Conservation (phyloP, 2,888 invertebrate genomes). For the Danaus chrysippus region DNA sequence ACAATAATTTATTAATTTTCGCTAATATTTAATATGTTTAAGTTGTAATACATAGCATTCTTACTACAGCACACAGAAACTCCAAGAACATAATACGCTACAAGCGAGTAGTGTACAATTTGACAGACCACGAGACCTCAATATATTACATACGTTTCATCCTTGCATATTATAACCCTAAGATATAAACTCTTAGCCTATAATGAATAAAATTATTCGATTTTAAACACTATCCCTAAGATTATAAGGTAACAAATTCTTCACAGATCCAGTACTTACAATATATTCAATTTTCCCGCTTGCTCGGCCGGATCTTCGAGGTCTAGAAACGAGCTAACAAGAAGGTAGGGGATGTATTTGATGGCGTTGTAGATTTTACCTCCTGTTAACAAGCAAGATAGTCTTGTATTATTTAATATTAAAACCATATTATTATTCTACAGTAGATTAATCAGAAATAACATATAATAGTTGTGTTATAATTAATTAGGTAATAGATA, state of each 20-base stretch:
- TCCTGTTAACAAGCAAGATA: constrained; percentile 12
- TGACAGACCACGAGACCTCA: constrained; percentile 23
- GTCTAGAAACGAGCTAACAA: constrained; percentile 23
- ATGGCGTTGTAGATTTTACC: constrained; percentile 3
- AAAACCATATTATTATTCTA: no score
- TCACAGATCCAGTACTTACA: constrained; percentile 25
- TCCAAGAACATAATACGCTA: not conserved
- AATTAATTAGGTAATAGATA: no score
- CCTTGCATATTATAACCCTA: constrained; percentile 20
- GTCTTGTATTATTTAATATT: constrained; percentile 4
- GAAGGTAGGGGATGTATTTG: constrained; percentile 13
- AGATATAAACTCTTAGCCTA: constrained; percentile 16
- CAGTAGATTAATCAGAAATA: no score
- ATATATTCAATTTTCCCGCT: constrained; percentile 45
- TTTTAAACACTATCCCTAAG: constrained; percentile 9
- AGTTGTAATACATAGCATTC: not conserved
- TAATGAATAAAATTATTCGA: constrained; percentile 9
- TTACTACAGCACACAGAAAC: not conserved
- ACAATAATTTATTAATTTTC: no score
- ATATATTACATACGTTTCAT: constrained; percentile 20
- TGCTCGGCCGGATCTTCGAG: constrained; percentile 30
- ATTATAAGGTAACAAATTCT: constrained; percentile 13
- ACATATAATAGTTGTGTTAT: no score
- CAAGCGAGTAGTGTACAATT: constrained; percentile 16
- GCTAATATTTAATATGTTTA: no score